Conservation (phyloP, 2,113 vertebrate species). For the Holacanthus passer region DNA sequence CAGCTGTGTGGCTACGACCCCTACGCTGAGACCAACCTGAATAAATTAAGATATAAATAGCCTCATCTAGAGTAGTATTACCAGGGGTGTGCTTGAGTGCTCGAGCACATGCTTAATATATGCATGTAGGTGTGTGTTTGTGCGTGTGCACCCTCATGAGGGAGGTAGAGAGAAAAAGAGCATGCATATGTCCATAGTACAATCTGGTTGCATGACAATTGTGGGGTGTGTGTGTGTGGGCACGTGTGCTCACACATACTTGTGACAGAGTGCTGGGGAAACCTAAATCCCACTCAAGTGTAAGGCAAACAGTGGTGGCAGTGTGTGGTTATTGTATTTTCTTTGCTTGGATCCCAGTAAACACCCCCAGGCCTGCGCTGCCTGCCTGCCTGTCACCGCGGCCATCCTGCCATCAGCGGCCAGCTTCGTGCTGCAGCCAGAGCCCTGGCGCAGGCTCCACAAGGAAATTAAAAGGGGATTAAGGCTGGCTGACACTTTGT, state of each 20-base stretch:
- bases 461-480: slow-evolving; percentile 99
- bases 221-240: slow-evolving; percentile 40
- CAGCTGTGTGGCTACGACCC: slow-evolving; percentile 77
- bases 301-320: slow-evolving; percentile 97
- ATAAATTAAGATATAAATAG: slow-evolving; percentile 88
- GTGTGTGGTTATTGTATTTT: slow-evolving; percentile 98
- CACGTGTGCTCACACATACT: slow-evolving; percentile 48
- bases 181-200: slow-evolving; percentile 68
- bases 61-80: slow-evolving; percentile 80
- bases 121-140: slow-evolving; percentile 68
- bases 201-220: slow-evolving; percentile 62
- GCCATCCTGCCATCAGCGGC: slow-evolving; percentile 81
- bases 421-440: slow-evolving; percentile 88
- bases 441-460: slow-evolving; percentile 93
- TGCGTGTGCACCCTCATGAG: slow-evolving; percentile 54
- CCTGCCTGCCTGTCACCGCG: slow-evolving; percentile 85
- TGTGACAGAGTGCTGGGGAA: slow-evolving; percentile 75
- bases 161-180: slow-evolving; percentile 50
- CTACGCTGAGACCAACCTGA: slow-evolving; percentile 78
- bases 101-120: slow-evolving; percentile 71
- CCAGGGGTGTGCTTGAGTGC: slow-evolving; percentile 77
- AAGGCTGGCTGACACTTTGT: slow-evolving; percentile 85
- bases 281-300: slow-evolving; percentile 98
- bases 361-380: slow-evolving; percentile 89
- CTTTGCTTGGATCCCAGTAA: slow-evolving; percentile 95